These are phyloP conservation scores for Diglossa cyanea DNA, from an alignment of 2,797 vertebrate species.

Conservation along the genomic window DNA sequence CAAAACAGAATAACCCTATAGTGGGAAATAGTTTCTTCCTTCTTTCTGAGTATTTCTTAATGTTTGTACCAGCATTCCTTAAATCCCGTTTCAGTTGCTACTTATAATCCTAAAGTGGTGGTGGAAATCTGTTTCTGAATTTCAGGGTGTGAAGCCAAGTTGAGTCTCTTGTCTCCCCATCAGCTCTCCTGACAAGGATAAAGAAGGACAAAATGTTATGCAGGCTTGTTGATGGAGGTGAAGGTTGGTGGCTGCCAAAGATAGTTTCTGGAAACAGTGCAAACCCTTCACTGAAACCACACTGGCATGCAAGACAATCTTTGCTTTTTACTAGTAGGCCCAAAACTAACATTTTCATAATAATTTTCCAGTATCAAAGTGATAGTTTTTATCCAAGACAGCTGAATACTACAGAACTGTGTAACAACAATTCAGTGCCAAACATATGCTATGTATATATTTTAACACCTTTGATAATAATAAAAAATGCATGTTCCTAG, in stretches of 20 bases:
- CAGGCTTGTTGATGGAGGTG: conserved; percentile 70
- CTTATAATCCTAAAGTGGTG: background rate
- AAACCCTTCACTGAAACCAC: conserved; percentile 60
- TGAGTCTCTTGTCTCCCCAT: background rate
- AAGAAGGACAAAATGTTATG: conserved; percentile 53
- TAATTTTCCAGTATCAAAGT: conserved; percentile 87
- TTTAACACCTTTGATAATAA: conserved; percentile 86
- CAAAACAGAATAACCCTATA: background rate
- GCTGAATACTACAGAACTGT: conserved; percentile 77
- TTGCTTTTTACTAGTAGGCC: conserved; percentile 77
- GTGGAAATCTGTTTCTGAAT: conserved; percentile 22
- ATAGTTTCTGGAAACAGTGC: conserved; percentile 72
- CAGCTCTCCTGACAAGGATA: conserved; percentile 39
- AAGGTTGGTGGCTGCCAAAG: conserved; percentile 69
- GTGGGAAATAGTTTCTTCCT: background rate
- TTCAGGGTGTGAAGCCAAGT: conserved; percentile 38
- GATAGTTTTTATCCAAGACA: conserved; percentile 82
- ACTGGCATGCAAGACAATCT: conserved; percentile 70
- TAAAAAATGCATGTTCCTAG: conserved; percentile 80
- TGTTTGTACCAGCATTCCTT: background rate
- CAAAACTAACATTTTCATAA: conserved; percentile 87
- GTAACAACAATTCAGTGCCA: conserved; percentile 75
- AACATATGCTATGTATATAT: conserved; percentile 81
- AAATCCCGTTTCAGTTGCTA: background rate
- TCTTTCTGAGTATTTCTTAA: background rate